Evolutionary conservation across 2,888 invertebrate genomes (phyloP), one percentile per base, ranked within the genome.

Genomic region (Zygaena filipendulae): DNA sequence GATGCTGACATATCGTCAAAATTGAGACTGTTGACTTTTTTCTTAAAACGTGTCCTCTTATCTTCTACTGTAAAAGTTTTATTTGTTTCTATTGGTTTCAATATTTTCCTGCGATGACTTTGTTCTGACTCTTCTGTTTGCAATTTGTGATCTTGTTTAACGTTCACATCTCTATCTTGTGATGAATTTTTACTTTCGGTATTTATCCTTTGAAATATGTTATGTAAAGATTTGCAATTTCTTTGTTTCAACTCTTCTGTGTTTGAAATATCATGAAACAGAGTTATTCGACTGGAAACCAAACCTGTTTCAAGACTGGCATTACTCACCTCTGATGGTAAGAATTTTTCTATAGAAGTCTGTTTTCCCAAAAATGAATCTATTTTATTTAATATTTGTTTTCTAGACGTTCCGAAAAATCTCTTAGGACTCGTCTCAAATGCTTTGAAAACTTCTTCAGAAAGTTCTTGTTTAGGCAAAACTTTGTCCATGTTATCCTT

Each of bases 361-460:
- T 67, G 61, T 43, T 67, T 70, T 31, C 62, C 69, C 46, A 64
- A 59, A 49, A 71, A 79, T 37, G 61, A 66, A 37, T 79, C 79
- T 29, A 79, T 67, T 56, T 77, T 79, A 43, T 60, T 72, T 35
- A 77, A 47, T 43, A 79, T 79, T 33, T 71, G 75, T 40, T 68
- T 69, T 41, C 77, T 58, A 23, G 77, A 79, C 14, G 77, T 77
- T 2, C 77, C 79, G 31, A 80, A 79, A 45, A 79, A 79, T 45
- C 77, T 53, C 39, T 75, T 80, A 5, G 79, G 79, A 39, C 77
- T 79, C 9, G 75, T 79, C 59, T 79, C 79, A 42, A 79, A 79
- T 9, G 77, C 79, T 53, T 69, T 74, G 27, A 70, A 77, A 5
- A 79, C 61, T 54, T 77, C 77, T 52, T 77, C 77, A 3, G 77